Percentiles rank a stretch among this genome's conserved stretches.
Evolutionary conservation across 2,888 invertebrate species (phyloP).

Genomic region (Orthosia cruda): DNA sequence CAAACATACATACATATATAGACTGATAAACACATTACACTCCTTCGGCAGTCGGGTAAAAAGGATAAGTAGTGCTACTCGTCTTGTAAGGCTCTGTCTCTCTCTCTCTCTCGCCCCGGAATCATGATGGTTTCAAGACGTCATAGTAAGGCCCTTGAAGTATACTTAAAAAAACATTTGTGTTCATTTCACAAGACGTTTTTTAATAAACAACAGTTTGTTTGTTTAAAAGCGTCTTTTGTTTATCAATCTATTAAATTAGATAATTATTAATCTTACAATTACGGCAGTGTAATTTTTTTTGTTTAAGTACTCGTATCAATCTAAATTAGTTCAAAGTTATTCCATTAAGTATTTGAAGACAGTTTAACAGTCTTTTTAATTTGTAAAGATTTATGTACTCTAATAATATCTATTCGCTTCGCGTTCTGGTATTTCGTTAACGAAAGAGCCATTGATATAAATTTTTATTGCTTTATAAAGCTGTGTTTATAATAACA

Average conservation of each 20-base stretch:
- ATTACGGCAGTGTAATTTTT: conserved; percentile 64
- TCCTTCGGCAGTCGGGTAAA: no score
- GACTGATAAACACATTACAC: no score
- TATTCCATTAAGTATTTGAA: conserved; percentile 8
- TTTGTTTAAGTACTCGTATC: conserved; percentile 28
- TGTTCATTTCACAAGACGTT: background rate
- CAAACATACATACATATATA: no score
- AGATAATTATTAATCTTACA: conserved; percentile 35
- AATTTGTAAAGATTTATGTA: conserved; percentile 11
- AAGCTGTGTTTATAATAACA: background rate
- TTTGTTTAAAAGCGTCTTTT: no score
- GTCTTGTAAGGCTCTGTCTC: no score
- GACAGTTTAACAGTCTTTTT: conserved; percentile 12
- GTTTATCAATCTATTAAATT: conserved; percentile 20
- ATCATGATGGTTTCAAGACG: no score
- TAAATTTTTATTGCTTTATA: background rate
- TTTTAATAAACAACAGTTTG: background rate
- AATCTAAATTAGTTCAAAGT: conserved; percentile 5
- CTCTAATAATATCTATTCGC: conserved; percentile 3
- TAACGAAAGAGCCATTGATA: conserved; percentile 25
- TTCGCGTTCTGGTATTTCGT: conserved; percentile 15
- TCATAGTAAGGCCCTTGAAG: background rate
- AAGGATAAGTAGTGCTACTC: no score
- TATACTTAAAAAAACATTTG: background rate
- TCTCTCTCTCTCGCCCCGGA: no score